phyloP scores from a whole-genome alignment of 2,113 vertebrate genomes.

The Macaca nemestrina region DNA sequence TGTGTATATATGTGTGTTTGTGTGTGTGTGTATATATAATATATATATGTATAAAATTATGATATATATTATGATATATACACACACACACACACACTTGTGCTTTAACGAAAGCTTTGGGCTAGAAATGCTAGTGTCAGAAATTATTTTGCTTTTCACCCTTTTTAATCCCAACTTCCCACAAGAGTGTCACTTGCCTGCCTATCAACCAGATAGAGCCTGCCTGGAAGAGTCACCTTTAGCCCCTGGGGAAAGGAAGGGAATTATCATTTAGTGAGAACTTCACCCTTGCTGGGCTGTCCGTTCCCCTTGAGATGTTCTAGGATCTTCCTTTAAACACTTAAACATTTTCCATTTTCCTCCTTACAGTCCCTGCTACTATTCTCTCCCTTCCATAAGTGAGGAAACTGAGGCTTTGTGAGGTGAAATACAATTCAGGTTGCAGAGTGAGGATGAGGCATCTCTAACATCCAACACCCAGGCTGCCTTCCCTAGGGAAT shows the following conservation, averaged over 20 bases:
- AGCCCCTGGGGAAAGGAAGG: background rate
- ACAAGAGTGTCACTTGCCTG: background rate
- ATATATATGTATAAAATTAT: no score
- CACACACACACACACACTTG: background rate
- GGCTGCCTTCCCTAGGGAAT: rapidly evolving
- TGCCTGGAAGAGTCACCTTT: background rate
- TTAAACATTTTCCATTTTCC: background rate
- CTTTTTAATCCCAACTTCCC: background rate
- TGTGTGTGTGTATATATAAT: no score
- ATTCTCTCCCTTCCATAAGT: background rate
- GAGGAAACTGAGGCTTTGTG: background rate
- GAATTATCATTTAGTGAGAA: background rate
- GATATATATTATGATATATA: no score
- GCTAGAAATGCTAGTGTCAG: background rate
- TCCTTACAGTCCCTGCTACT: background rate
- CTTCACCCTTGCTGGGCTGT: background rate
- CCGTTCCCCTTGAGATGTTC: background rate
- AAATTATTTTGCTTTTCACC: background rate
- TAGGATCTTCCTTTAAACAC: background rate
- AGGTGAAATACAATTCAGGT: background rate
- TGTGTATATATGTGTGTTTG: no score
- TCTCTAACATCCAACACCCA: background rate
- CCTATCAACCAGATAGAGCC: background rate
- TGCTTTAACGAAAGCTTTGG: background rate
- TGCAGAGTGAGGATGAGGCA: background rate